phyloP scores from a whole-genome alignment of 2,888 invertebrate genomes.

The Amorpha juglandis region DNA sequence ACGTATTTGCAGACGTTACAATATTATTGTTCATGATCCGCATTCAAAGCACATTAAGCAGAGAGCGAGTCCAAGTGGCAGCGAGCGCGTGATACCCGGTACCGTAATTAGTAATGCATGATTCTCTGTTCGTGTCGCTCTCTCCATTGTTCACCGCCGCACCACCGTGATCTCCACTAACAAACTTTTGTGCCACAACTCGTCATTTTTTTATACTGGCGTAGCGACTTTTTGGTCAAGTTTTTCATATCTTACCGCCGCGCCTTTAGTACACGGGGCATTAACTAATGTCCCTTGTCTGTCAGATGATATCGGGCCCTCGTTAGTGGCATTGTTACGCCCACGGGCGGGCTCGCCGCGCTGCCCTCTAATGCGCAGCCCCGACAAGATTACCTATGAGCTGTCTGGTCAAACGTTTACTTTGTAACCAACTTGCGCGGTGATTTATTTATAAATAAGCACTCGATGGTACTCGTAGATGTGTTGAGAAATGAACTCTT shows the following conservation, averaged over 20 bases:
- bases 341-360: slow-evolving; percentile 53
- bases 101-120: slow-evolving; percentile 72
- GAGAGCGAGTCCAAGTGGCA: slow-evolving; percentile 43
- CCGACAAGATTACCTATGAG: slow-evolving; percentile 69
- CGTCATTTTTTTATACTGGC: slow-evolving; percentile 63
- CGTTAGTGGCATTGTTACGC: slow-evolving; percentile 79
- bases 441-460: slow-evolving; percentile 48
- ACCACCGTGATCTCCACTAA: too few relatives aligned
- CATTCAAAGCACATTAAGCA: slow-evolving; percentile 35
- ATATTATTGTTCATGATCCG: slow-evolving; percentile 30
- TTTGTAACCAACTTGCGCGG: slow-evolving; percentile 48
- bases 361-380: slow-evolving; percentile 59
- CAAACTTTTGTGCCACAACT: slow-evolving; percentile 70
- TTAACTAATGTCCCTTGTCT: slow-evolving; percentile 73
- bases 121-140: slow-evolving; percentile 70
- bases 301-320: slow-evolving; percentile 74
- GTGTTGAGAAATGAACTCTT: slow-evolving; percentile 31
- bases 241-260: slow-evolving; percentile 61
- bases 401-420: slow-evolving; percentile 59
- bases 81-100: slow-evolving; percentile 58
- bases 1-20: slow-evolving; percentile 9
- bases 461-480: not conserved
- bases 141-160: slow-evolving; percentile 70
- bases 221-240: slow-evolving; percentile 57
- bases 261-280: slow-evolving; percentile 50